A percentile compares a stretch with the other conserved stretches of the same genome.
These are phyloP conservation scores for Synaphobranchus kaupii DNA, from an alignment of 2,797 vertebrate genomes.

Conservation along the genomic window DNA sequence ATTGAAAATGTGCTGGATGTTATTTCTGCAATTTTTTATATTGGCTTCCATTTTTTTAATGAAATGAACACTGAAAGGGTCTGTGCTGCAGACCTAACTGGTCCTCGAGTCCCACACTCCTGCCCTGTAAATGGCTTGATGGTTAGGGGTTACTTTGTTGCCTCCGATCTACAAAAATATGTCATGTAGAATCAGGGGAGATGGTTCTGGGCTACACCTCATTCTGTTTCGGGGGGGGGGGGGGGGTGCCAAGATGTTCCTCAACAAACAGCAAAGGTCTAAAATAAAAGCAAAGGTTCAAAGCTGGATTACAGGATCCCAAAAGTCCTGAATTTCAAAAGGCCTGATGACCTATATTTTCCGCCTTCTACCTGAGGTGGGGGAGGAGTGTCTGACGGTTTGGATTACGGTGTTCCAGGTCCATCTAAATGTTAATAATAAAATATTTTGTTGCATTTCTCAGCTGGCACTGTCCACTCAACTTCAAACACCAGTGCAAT, in stretches of 20 bases:
- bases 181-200: background rate
- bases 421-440: background rate
- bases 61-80: background rate
- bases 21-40: background rate
- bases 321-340: too few relatives aligned
- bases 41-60: background rate
- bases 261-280: background rate
- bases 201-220: background rate
- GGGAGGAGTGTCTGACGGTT: background rate
- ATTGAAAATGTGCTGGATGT: background rate
- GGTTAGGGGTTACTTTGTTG: background rate
- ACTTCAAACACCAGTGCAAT: background rate
- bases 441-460: background rate
- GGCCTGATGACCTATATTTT: background rate
- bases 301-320: background rate
- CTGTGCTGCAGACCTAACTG: background rate
- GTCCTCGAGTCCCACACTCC: background rate
- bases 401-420: background rate
- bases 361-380: background rate
- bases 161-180: background rate
- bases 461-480: too few relatives aligned
- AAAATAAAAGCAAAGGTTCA: background rate
- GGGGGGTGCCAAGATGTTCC: background rate
- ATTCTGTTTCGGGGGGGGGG: too few relatives aligned
- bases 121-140: background rate